Conservation (phyloP, 2,888 invertebrate species). For the Cephus nigrinus region DNA sequence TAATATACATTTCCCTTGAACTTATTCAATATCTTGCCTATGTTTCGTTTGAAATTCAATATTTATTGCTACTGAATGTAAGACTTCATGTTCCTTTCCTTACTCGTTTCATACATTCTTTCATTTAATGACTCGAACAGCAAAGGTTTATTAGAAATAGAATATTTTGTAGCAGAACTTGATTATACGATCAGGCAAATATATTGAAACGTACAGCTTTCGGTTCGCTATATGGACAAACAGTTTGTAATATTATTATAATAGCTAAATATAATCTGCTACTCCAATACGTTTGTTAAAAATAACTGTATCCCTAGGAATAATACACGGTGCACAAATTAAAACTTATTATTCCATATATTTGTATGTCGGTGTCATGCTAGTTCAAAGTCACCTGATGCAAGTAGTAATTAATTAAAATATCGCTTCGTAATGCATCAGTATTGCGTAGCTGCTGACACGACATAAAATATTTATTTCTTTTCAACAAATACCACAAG, state of each 20-base stretch:
- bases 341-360: not conserved
- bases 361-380: too few species aligned
- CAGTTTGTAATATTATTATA: not conserved
- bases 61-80: conserved; percentile 35
- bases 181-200: too few species aligned
- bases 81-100: not conserved
- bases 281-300: conserved; percentile 33
- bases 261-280: conserved; percentile 45
- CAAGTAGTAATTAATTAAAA: too few species aligned
- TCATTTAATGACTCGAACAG: conserved; percentile 30
- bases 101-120: conserved; percentile 18
- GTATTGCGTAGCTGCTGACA: conserved; percentile 19
- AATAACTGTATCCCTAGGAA: conserved; percentile 36
- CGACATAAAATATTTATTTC: conserved; percentile 25
- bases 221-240: too few species aligned
- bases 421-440: too few species aligned
- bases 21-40: conserved; percentile 36
- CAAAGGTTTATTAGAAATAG: conserved; percentile 9
- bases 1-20: conserved; percentile 41
- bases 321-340: not conserved
- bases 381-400: too few species aligned
- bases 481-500: conserved; percentile 32
- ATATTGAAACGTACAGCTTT: too few species aligned
- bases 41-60: conserved; percentile 30
- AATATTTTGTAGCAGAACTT: too few species aligned